Evolutionary conservation across 2,113 vertebrate genomes (phyloP), one percentile per base, ranked within the genome.

Genomic region (Tamias sibiricus): DNA sequence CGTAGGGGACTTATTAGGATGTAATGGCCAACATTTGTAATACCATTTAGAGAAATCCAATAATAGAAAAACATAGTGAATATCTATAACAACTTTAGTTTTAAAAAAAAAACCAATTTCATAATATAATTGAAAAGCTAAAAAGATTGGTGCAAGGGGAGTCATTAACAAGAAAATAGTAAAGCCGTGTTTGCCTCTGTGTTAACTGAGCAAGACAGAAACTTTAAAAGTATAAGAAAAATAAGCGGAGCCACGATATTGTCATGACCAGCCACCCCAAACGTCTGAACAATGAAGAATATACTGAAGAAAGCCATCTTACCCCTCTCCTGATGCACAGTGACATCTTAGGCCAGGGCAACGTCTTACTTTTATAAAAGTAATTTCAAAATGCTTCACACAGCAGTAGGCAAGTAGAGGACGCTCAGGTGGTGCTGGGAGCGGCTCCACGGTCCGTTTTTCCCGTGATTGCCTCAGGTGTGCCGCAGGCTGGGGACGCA

Each of bases 21-120:
- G 30, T 26, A 59, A 88, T 57, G 35, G 22, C 76, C 37, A 24
- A 57, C 68, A 44, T 81, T 80, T 62, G 37, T 52, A 84, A 72
- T 13, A n/a, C 69, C 59, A 32, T 59, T 72, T 74, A 68, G 72
- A 82, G 28, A 94, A 92, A 95, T 86, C 93, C 74, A 82, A 30
- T 79, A 68, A 83, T 14, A 42, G 90, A 64, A 95, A 57, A 91
- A 75, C 32, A n/a, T 4, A 81, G 8, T 42, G 30, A 66, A 6
- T 69, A 68, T 35, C 74, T 88, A 44, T 76, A 86, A 37, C n/a
- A 82, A 42, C 57, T 57, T 82, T 66, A 30, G 22, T 84, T 30
- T 32, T 74, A 59, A 1, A 30, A 83, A 1, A 30, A 83, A 96
- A 72, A 59, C 52, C 32, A 49, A 89, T 86, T 88, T 85, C 59